Evolutionary conservation across 2,888 invertebrate species (phyloP).

Genomic region (Polydrusus pterygomalis): DNA sequence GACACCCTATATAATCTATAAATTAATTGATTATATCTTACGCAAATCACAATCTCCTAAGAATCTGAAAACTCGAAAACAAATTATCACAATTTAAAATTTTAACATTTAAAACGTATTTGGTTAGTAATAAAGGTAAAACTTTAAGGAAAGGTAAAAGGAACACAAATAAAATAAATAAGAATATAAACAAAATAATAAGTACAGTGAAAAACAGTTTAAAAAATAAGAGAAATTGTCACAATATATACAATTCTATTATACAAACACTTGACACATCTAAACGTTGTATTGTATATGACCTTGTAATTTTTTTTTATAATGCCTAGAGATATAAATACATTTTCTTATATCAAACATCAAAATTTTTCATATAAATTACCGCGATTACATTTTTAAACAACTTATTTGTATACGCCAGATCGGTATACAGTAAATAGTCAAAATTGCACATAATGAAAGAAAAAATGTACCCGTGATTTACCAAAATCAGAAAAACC

Average conservation of each 20-base stretch:
- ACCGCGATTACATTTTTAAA: conserved; percentile 13
- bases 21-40: conserved; percentile 30
- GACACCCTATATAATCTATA: conserved; percentile 10
- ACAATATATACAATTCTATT: conserved; percentile 34
- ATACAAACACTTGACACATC: conserved; percentile 32
- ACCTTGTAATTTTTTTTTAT: conserved; percentile 25
- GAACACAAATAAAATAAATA: conserved; percentile 32
- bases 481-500: too few relatives aligned
- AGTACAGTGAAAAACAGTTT: conserved; percentile 29
- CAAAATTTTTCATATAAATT: neutral
- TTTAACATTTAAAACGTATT: conserved; percentile 16
- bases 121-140: conserved; percentile 5
- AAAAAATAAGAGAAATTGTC: conserved; percentile 16
- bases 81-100: conserved; percentile 35
- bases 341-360: conserved; percentile 13
- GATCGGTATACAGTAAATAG: neutral
- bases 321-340: conserved; percentile 27
- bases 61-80: conserved; percentile 10
- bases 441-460: conserved; percentile 7
- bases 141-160: conserved; percentile 16
- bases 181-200: conserved; percentile 27
- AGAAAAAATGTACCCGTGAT: too few relatives aligned
- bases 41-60: conserved; percentile 31
- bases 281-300: conserved; percentile 36
- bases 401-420: conserved; percentile 1